A percentile compares a stretch with the other conserved stretches of the same genome.
phyloP scores from a whole-genome alignment of 2,113 vertebrate species.

The Carassius auratus region DNA sequence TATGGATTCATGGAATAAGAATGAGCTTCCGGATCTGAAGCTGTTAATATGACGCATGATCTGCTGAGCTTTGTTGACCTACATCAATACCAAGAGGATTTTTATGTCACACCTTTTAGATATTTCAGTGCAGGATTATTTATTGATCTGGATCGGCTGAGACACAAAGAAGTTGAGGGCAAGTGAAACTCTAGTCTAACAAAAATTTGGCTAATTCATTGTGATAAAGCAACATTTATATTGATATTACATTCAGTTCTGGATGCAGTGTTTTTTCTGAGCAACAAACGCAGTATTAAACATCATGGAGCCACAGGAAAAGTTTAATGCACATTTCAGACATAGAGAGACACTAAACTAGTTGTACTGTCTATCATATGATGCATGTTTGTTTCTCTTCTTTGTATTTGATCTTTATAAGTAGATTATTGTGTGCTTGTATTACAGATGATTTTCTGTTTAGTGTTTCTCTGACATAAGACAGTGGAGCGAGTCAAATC shows the following conservation, averaged over 20 bases:
- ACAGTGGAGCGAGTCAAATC: background rate
- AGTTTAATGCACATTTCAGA: background rate
- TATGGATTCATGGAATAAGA: constrained; percentile 9
- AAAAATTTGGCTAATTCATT: background rate
- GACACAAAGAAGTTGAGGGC: background rate
- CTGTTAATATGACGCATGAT: constrained; percentile 11
- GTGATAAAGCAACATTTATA: background rate
- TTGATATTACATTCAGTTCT: background rate
- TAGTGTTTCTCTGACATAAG: background rate
- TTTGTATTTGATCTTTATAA: background rate
- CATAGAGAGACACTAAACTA: background rate
- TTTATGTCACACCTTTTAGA: background rate
- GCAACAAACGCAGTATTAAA: background rate
- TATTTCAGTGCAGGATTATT: background rate
- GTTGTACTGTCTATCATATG: background rate
- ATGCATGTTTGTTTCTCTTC: background rate
- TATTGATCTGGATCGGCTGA: background rate
- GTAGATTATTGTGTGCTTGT: constrained; percentile 1
- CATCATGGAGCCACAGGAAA: background rate
- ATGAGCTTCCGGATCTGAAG: background rate
- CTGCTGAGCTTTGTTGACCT: constrained; percentile 7
- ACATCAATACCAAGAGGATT: background rate
- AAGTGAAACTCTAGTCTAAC: background rate
- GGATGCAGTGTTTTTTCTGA: background rate
- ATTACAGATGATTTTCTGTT: background rate